These are phyloP conservation scores for Melanaphis sacchari DNA, from an alignment of 1,140 invertebrate genomes.

Conservation along the genomic window DNA sequence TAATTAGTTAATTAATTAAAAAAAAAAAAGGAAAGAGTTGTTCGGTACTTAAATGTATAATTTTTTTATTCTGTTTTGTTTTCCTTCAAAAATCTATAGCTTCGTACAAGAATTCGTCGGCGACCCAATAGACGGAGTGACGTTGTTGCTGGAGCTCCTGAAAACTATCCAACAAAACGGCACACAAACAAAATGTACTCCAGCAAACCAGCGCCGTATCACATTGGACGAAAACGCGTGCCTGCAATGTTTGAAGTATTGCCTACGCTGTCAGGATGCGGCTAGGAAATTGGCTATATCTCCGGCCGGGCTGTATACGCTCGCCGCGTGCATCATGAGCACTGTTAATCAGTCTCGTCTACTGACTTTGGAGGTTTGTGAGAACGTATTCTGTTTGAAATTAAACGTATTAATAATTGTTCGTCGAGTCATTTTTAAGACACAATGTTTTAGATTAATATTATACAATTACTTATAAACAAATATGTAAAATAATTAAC, in stretches of 20 bases:
- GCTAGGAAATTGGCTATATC: slow-evolving; percentile 76
- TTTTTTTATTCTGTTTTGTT: not conserved
- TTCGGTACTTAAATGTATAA: not conserved
- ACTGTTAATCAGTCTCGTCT: slow-evolving; percentile 83
- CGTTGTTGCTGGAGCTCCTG: slow-evolving; percentile 79
- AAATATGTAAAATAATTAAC: not conserved
- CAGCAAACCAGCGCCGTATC: slow-evolving; percentile 63
- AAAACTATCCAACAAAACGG: slow-evolving; percentile 83
- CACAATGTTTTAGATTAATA: not conserved
- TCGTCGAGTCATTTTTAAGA: not conserved
- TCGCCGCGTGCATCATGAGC: slow-evolving; percentile 87
- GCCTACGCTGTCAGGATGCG: slow-evolving; percentile 77
- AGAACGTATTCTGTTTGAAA: not conserved
- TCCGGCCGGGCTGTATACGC: slow-evolving; percentile 82
- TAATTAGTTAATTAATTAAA: no score
- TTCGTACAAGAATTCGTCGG: slow-evolving; percentile 90
- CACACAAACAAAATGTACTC: slow-evolving; percentile 63
- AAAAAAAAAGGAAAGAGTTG: not conserved
- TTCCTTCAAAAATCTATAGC: slow-evolving; percentile 65
- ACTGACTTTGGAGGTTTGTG: slow-evolving; percentile 78
- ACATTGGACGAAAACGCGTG: slow-evolving; percentile 88
- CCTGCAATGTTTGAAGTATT: slow-evolving; percentile 83
- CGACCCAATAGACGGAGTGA: slow-evolving; percentile 82
- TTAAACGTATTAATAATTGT: no score
- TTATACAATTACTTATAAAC: not conserved